Evolutionary conservation across 1,140 invertebrate species (phyloP), one percentile per base, ranked within the genome.

Genomic region (Globodera rostochiensis): DNA sequence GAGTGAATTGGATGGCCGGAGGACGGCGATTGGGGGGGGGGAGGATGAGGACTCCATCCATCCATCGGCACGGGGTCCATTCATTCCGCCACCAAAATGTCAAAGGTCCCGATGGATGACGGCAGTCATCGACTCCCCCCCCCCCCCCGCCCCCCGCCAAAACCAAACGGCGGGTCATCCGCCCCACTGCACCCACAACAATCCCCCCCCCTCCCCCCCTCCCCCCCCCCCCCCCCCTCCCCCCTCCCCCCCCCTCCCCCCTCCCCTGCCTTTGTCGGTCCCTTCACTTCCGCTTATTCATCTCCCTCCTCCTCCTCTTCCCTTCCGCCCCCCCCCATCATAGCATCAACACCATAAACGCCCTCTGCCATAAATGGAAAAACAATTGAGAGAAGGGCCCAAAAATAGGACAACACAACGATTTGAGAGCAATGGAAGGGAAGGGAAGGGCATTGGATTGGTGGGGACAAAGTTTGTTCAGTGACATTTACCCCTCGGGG

Each of bases 61-160:
- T 19, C 57, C 57, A 60, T 19, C 57, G 57, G 57, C 57, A 60
- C 57, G 15, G 57, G 15, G 11, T 60, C 57, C 11, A 60, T 60
- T 60, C 57, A 15, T 15, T 60, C 57, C 8, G 50, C 50, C 50
- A 53, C 8, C 25, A 53, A 4, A 53, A 60, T 60, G 57, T 60
- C 57, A 60, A 60, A 60, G 57, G 57, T 60, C 15, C 57, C 57
- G 57, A 60, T 60, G 57, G 15, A 60, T 60, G 57, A 13, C 57
- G 57, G 57, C 57, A 60, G 57, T 60, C 57, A 60, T 60, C 57
- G n/a, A n/a, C n/a, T n/a, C n/a, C n/a, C n/a, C n/a, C n/a, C n/a
- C n/a, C n/a, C n/a, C n/a, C n/a, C n/a, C n/a, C n/a, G n/a, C n/a
- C n/a, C 15, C 57, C 57, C 57, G 11, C 5, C 5, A 19, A 60